Evolutionary conservation across 23 tunicate species (phyloP), one percentile per base, ranked within the genome.

Genomic region (Trididemnum clinides): DNA sequence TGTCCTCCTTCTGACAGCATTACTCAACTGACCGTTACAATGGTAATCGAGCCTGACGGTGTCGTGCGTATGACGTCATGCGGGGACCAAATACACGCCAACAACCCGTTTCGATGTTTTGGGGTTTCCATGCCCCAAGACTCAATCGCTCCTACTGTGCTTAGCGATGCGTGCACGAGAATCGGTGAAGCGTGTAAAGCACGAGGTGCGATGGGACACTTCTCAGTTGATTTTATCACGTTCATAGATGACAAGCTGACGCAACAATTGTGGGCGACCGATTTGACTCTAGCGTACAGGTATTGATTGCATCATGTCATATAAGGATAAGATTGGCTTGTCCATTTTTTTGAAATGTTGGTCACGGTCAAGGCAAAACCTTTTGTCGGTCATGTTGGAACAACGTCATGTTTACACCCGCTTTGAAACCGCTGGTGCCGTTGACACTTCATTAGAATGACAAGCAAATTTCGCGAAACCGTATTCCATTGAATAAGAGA

Each of bases 41-140:
- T 95, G 95, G 50, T 82, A 39, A 95, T 95, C 33, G 95, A 89
- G 36, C 98, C 98, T 19, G 82, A 89, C 31, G 95, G 95, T 1
- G 50, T 30, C 20, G 59, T 95, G 0, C 88, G 86, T n/a, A 89
- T 95, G 95, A 80, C 88, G 65, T 95, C 98, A 28, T 95, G 91
- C 63, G 98, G 98, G 4, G 98, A 95, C 74, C 98, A 95, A 58
- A 89, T 95, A 50, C 98, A 95, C 64, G 90, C 95, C 21, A 94
- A 82, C 33, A 88, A 88, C 72, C 90, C 90, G 0, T 65, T 89
- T 33, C 39, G 81, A 36, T 80, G 86, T 33, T 95, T 90, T 86
- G 98, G 95, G 20, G 51, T 83, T 0, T 89, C 98, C 2, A 72
- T 89, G 36, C 98, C 98, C n/a, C 90, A 93, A 80, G 82, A 95